A percentile compares a stretch with the other conserved stretches of the same genome.
These are phyloP conservation scores for Pterocles burchelli DNA, from an alignment of 2,113 vertebrate species.

Conservation along the genomic window DNA sequence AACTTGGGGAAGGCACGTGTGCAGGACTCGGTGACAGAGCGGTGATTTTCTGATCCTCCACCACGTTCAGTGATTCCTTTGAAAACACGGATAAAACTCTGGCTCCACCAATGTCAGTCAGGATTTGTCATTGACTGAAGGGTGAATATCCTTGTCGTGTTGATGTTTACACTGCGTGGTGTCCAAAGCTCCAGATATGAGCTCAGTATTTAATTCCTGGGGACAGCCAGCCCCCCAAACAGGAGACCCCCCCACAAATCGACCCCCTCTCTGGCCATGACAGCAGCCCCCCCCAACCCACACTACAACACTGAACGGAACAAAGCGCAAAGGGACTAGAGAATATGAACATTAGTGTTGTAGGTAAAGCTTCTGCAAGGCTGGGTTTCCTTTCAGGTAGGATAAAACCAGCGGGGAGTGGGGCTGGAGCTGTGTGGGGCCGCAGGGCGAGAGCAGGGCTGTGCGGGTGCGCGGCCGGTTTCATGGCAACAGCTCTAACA, in stretches of 20 bases:
- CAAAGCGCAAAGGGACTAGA: neutral
- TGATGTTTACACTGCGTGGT: neutral
- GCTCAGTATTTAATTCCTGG: neutral
- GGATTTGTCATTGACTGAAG: neutral
- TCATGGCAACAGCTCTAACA: neutral
- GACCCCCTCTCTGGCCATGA: accelerated
- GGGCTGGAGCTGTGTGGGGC: neutral
- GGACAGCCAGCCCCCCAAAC: neutral
- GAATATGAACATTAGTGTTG: accelerated
- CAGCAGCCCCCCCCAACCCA: accelerated
- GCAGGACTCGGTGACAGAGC: neutral
- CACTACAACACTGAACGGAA: accelerated
- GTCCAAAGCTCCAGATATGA: neutral
- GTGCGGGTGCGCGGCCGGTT: neutral
- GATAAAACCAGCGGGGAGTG: accelerated
- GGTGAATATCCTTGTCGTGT: accelerated
- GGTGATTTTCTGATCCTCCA: neutral
- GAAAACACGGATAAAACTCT: neutral
- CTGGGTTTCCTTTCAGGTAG: neutral
- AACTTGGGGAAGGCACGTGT: accelerated
- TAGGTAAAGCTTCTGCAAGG: neutral
- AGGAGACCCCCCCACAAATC: neutral
- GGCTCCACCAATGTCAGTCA: neutral
- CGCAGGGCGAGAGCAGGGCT: neutral
- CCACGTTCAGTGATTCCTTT: neutral